These are phyloP conservation scores for Vulpes vulpes DNA, from an alignment of 2,113 vertebrate species.

Conservation along the genomic window DNA sequence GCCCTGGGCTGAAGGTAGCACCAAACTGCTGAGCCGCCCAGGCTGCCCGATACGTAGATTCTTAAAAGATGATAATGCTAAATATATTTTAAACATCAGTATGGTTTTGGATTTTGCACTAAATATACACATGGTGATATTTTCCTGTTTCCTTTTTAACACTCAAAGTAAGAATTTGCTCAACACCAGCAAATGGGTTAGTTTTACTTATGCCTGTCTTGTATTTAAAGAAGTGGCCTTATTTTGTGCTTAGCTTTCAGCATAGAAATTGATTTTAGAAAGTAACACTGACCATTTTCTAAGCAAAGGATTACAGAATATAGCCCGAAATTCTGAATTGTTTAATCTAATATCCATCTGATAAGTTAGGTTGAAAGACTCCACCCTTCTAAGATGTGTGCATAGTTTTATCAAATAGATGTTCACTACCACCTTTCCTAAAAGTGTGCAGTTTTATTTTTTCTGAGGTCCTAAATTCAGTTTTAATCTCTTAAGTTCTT, in stretches of 20 bases:
- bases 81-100: background rate
- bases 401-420: background rate
- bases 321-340: background rate
- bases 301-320: background rate
- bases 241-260: slow-evolving; percentile 4
- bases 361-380: background rate
- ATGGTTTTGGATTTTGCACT: background rate
- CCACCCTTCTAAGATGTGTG: background rate
- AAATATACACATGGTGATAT: background rate
- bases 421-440: slow-evolving; percentile 4
- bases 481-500: slow-evolving; percentile 25
- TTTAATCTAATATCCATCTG: background rate
- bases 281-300: background rate
- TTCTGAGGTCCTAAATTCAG: background rate
- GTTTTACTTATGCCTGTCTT: background rate
- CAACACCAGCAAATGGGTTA: background rate
- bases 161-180: background rate
- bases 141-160: slow-evolving; percentile 28
- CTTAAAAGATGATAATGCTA: background rate
- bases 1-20: no score
- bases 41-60: no score
- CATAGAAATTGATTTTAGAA: background rate
- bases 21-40: no score
- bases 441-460: slow-evolving; percentile 22
- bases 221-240: background rate